Percentiles rank a stretch among this genome's conserved stretches.
phyloP scores from a whole-genome alignment of 2,113 vertebrate species.

The Gracilinanus agilis region DNA sequence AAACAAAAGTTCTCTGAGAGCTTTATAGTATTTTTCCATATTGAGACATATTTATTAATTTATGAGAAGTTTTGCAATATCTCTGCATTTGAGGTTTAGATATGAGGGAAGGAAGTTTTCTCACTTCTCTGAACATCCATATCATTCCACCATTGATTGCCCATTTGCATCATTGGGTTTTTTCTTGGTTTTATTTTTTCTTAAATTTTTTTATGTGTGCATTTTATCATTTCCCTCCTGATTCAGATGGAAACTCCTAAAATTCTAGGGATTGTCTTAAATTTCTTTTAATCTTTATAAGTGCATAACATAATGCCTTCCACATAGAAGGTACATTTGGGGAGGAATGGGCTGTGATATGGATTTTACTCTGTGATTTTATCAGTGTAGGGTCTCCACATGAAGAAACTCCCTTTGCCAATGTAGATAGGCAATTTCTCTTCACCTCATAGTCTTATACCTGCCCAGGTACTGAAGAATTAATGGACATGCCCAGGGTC shows the following conservation, averaged over 20 bases:
- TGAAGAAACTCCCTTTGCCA: no score
- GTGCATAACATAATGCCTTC: no score
- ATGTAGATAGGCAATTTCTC: no score
- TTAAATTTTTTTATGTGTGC: neutral
- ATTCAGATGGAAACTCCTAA: neutral
- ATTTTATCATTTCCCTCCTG: neutral
- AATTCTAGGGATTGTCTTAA: neutral
- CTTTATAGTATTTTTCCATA: neutral
- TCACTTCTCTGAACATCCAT: neutral
- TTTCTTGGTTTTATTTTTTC: no score
- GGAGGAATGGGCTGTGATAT: no score
- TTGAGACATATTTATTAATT: neutral
- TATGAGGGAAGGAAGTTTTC: neutral
- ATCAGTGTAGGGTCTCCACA: no score
- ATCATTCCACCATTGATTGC: neutral
- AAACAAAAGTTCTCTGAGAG: neutral
- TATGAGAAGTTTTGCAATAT: neutral
- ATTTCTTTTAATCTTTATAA: neutral
- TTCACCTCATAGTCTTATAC: no score
- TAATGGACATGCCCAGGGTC: no score
- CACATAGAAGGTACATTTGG: no score
- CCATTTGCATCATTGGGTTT: neutral
- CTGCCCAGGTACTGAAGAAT: no score
- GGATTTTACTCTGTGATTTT: no score
- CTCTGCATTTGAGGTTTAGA: neutral